Evolutionary conservation across 2,888 invertebrate genomes (phyloP), one percentile per base, ranked within the genome.

Genomic region (Trilocha varians): DNA sequence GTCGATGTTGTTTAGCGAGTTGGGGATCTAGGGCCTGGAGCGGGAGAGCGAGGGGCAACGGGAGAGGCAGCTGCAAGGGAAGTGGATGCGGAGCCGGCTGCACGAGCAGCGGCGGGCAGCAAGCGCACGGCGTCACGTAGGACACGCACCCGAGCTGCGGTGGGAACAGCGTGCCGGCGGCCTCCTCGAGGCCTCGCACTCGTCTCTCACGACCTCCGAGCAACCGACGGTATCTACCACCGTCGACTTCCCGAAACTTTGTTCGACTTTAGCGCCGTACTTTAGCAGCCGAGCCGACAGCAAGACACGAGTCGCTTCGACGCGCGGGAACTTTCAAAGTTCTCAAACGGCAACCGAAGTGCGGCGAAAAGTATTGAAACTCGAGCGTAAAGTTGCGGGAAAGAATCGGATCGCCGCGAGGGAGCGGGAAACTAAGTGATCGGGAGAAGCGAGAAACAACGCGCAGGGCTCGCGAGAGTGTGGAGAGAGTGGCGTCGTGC

Each of bases 151-250:
- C 83, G 58, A 83, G 79, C 85, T 83, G 85, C 85, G 84, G 84
- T 77, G 84, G 79, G 80, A 85, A 85, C 85, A 85, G 84, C 83
- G 84, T 84, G 85, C 69, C 82, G 84, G 83, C 84, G 84, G 83
- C 84, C 85, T 84, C 84, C 74, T 64, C 53, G 85, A 84, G 84
- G 84, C 85, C 85, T 78, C 66, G 71, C 69, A 72, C 77, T 57
- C 75, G 74, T 75, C 71, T 78, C 78, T 82, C 62, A 83, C 78
- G 79, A 82, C 72, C 70, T 67, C 65, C 71, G 56, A 69, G 56
- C 69, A 65, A 62, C 68, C 75, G 77, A 82, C 84, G 78, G 78
- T 72, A 48, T 68, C 71, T 48, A 61, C 59, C 61, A 74, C 79
- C 75, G 78, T 70, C 74, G 71, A 73, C 66, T 64, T 62, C 59